These are phyloP conservation scores for Carcharodon carcharias DNA, from an alignment of 2,797 vertebrate species.

Conservation along the genomic window DNA sequence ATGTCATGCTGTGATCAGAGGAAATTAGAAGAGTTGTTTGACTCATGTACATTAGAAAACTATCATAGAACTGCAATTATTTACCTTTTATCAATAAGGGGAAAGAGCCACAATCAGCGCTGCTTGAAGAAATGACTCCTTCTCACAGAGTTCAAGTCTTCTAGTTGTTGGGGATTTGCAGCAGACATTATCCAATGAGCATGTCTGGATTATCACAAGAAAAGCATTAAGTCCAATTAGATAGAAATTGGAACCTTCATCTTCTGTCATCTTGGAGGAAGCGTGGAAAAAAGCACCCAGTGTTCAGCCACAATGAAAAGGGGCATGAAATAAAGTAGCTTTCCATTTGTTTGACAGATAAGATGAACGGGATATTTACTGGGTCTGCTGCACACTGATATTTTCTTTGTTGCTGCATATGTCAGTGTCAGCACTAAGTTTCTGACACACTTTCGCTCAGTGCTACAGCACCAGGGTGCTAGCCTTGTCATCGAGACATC, in stretches of 20 bases:
- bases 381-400: not conserved
- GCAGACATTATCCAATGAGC: not conserved
- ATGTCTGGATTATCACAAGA: not conserved
- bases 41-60: not conserved
- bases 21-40: not conserved
- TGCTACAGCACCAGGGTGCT: not conserved
- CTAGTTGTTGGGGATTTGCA: not conserved
- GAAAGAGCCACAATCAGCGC: not conserved
- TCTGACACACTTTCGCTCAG: not conserved
- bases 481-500: not conserved
- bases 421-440: not conserved
- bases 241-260: not conserved
- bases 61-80: not conserved
- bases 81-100: not conserved
- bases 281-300: not conserved
- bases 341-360: not conserved
- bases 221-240: not conserved
- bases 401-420: not conserved
- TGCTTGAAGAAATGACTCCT: not conserved
- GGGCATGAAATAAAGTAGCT: not conserved
- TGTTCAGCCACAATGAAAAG: not conserved
- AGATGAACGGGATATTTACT: conserved; percentile 12
- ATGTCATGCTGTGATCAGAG: not conserved
- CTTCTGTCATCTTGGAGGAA: not conserved
- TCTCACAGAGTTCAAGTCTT: not conserved